Evolutionary conservation across 2,888 invertebrate species (phyloP).

Genomic region (Masnerella sp.): DNA sequence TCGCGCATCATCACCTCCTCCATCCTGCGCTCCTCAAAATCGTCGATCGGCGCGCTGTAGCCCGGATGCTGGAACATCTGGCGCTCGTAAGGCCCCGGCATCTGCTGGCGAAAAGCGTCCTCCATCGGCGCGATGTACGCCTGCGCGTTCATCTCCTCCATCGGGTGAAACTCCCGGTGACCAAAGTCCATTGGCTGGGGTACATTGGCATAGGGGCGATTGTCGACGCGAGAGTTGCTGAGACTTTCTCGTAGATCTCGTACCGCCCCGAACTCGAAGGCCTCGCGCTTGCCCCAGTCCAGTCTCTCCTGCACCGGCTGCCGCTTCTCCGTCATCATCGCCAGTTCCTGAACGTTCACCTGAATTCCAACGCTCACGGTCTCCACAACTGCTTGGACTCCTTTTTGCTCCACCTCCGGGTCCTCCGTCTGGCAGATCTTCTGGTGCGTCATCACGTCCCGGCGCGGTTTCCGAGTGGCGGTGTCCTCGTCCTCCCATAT

Average conservation of each 20-base stretch:
- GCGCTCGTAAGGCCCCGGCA: constrained; percentile 1
- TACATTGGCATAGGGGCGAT: no score
- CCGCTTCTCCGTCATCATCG: constrained; percentile 67
- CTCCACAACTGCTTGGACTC: constrained; percentile 61
- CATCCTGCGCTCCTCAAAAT: constrained; percentile 30
- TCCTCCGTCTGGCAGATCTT: constrained; percentile 75
- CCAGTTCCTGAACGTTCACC: constrained; percentile 60
- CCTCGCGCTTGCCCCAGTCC: constrained; percentile 73
- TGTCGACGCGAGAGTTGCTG: constrained; percentile 67
- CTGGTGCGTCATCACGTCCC: constrained; percentile 68
- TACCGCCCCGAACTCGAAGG: constrained; percentile 70
- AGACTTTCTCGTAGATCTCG: constrained; percentile 72
- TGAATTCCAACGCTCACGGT: constrained; percentile 66
- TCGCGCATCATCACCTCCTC: constrained; percentile 29
- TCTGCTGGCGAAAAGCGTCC: constrained; percentile 6
- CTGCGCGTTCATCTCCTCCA: constrained; percentile 16
- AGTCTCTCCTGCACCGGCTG: constrained; percentile 72
- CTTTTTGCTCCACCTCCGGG: constrained; percentile 60
- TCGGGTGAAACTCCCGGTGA: constrained; percentile 29
- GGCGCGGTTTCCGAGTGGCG: constrained; percentile 30
- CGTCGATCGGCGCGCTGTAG: constrained; percentile 16
- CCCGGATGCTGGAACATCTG: constrained; percentile 11
- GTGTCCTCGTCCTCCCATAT: constrained; percentile 70
- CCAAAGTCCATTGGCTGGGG: constrained; percentile 23
- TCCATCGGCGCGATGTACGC: constrained; percentile 16